These are phyloP conservation scores for Brachionus koreanus DNA, from an alignment of 1,140 invertebrate species.

Conservation along the genomic window DNA sequence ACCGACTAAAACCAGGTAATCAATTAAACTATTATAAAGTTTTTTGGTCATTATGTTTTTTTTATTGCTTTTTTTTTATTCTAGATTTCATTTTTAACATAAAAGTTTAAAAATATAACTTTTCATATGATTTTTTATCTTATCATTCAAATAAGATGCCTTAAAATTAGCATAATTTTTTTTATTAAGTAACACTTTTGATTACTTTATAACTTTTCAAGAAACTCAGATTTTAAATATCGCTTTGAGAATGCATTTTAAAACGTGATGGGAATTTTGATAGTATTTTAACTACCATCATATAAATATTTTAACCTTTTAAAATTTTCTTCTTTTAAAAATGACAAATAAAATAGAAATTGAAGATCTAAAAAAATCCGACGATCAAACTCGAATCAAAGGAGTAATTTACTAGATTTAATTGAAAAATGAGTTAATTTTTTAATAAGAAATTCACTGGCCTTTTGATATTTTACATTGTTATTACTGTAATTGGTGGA, in stretches of 20 bases:
- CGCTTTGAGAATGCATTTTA: neutral
- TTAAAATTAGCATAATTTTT: neutral
- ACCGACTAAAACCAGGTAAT: slow-evolving; percentile 34
- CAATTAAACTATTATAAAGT: slow-evolving; percentile 38
- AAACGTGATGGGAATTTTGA: neutral
- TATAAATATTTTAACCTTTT: neutral
- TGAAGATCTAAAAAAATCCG: neutral
- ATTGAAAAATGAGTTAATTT: neutral
- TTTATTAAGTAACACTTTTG: neutral
- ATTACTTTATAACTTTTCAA: neutral
- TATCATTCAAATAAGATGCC: neutral
- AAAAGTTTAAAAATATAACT: neutral
- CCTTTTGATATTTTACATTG: slow-evolving; percentile 6
- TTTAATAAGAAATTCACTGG: slow-evolving; percentile 30
- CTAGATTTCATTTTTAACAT: neutral
- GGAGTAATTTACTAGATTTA: slow-evolving; percentile 1
- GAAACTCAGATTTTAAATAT: neutral
- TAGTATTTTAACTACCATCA: neutral
- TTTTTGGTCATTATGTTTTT: slow-evolving; percentile 13
- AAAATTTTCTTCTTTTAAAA: neutral
- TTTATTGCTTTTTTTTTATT: neutral
- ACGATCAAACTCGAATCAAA: neutral
- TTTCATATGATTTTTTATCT: neutral
- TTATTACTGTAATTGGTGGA: slow-evolving; percentile 32
- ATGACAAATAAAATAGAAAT: slow-evolving; percentile 26